A percentile compares a stretch with the other conserved stretches of the same genome.
phyloP scores from a whole-genome alignment of 2,797 vertebrate genomes.

The Amblyraja radiata region DNA sequence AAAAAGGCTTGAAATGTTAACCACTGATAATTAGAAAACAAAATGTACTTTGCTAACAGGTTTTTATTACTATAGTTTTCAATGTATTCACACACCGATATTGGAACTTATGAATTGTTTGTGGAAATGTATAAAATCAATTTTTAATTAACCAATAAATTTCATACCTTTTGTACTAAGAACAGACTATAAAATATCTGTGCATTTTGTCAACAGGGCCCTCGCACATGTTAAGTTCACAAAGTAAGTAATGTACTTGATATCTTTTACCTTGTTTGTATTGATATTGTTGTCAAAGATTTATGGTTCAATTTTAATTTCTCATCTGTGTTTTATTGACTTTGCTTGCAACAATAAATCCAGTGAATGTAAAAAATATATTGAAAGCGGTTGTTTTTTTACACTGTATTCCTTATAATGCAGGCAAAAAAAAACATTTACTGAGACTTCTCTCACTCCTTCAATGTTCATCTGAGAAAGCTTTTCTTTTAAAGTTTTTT shows the following conservation, averaged over 20 bases:
- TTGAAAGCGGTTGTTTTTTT: background rate
- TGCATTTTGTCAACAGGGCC: conserved; percentile 65
- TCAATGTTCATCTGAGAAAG: background rate
- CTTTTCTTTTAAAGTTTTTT: too few species aligned
- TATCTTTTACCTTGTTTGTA: background rate
- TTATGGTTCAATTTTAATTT: conserved; percentile 40
- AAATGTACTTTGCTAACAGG: background rate
- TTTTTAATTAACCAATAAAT: background rate
- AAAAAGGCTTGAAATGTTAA: conserved; percentile 50
- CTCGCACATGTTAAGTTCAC: conserved; percentile 97
- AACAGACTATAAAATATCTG: background rate
- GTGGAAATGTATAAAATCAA: background rate
- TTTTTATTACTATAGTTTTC: background rate
- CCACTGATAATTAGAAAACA: background rate
- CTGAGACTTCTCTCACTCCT: background rate
- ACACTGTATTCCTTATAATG: background rate
- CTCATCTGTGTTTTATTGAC: background rate
- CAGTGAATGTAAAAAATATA: background rate
- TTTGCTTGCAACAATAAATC: background rate
- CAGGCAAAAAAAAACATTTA: background rate
- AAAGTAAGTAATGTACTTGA: conserved; percentile 72
- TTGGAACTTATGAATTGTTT: background rate
- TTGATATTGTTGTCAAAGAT: background rate
- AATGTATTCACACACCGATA: background rate
- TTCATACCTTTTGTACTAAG: background rate